Conservation (phyloP, 2,113 vertebrate species). For the Oreocharis arfaki region DNA sequence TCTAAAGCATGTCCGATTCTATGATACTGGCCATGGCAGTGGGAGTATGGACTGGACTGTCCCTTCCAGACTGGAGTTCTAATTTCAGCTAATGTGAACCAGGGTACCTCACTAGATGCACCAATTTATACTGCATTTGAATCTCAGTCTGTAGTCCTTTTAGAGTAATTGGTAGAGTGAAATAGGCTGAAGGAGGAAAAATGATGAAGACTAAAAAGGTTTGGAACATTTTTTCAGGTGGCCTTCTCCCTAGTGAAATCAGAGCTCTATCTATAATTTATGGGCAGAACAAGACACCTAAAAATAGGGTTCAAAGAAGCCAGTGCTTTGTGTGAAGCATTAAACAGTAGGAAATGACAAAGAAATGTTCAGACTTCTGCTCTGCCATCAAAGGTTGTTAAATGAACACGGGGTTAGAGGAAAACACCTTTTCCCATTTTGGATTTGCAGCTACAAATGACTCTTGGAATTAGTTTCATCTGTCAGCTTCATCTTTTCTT, state of each 20-base stretch:
- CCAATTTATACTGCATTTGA: neutral
- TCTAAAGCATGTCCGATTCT: neutral
- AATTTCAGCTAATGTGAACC: neutral
- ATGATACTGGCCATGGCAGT: too few species aligned
- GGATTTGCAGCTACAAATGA: constrained; percentile 9
- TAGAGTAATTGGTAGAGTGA: neutral
- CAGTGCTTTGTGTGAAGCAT: constrained; percentile 32
- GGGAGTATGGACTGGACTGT: too few species aligned
- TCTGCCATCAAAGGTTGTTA: constrained; percentile 14
- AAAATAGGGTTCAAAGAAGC: constrained; percentile 33
- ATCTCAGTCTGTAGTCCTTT: neutral
- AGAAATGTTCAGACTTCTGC: constrained; percentile 14
- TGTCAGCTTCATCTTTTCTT: constrained; percentile 15
- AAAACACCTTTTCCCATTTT: constrained; percentile 19
- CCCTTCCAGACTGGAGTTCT: neutral
- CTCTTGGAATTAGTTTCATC: constrained; percentile 37
- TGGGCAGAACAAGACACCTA: constrained; percentile 1
- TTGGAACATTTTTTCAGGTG: constrained; percentile 6
- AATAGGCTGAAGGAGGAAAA: neutral
- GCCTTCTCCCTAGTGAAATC: neutral
- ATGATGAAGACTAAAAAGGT: neutral
- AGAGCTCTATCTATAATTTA: neutral
- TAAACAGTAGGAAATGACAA: constrained; percentile 29
- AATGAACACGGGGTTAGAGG: neutral
- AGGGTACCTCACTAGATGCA: neutral